Evolutionary conservation across 2,888 invertebrate genomes (phyloP).

Genomic region (Lycocerus yunnanus): DNA sequence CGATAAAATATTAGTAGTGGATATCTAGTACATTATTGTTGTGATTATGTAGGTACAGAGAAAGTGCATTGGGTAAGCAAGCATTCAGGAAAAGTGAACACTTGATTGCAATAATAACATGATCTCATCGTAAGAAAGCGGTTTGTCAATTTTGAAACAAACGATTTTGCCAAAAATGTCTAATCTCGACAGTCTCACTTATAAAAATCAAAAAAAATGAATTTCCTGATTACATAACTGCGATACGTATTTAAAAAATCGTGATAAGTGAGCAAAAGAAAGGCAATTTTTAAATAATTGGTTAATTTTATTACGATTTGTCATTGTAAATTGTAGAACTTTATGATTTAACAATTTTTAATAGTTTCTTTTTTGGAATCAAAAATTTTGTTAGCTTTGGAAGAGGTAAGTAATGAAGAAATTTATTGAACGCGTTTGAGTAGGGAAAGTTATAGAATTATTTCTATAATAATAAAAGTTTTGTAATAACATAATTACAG

Average conservation of each 20-base stretch:
- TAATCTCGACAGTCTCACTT: not conserved
- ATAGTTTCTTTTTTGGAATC: not conserved
- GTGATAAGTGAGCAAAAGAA: not conserved
- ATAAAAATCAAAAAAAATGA: not conserved
- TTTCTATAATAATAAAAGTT: not conserved
- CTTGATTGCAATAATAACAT: constrained; percentile 7
- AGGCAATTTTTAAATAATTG: not conserved
- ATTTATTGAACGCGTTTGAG: not conserved
- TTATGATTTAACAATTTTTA: not conserved
- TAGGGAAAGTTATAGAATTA: not conserved
- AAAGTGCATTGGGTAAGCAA: constrained; percentile 19
- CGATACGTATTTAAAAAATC: not conserved
- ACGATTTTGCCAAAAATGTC: not conserved
- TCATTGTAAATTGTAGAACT: not conserved
- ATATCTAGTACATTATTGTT: constrained; percentile 7
- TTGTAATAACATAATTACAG: not conserved
- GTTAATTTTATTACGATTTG: not conserved
- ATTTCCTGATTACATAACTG: not conserved
- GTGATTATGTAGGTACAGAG: constrained; percentile 16
- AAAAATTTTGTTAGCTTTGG: not conserved
- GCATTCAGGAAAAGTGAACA: constrained; percentile 25
- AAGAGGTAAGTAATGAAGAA: not conserved
- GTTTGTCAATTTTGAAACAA: not conserved
- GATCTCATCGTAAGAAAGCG: constrained; percentile 19
- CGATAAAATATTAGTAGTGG: constrained; percentile 6